Evolutionary conservation across 2,797 vertebrate species (phyloP).

Genomic region (Rhodeus uyekii): DNA sequence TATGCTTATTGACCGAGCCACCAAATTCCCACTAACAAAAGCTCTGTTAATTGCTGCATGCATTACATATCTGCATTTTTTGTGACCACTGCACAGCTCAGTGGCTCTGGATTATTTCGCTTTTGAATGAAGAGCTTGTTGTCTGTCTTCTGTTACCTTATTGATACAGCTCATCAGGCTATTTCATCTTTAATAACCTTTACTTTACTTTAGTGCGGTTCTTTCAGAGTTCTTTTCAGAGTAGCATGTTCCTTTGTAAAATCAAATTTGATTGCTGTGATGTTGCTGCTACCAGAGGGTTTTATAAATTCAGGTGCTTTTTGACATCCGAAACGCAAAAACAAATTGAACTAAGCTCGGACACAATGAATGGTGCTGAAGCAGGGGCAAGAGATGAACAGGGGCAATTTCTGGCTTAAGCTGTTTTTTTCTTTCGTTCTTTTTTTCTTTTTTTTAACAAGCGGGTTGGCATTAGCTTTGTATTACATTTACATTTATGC

Average conservation of each 20-base stretch:
- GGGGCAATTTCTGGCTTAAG: neutral
- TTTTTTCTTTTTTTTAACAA: too few relatives aligned
- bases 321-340: neutral
- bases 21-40: neutral
- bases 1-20: neutral
- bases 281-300: neutral
- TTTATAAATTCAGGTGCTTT: constrained; percentile 11
- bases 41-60: neutral
- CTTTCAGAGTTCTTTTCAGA: neutral
- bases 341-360: neutral
- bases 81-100: neutral
- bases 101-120: neutral
- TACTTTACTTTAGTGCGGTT: neutral
- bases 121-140: constrained; percentile 24
- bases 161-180: neutral
- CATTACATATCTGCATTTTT: neutral
- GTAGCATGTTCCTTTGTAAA: neutral
- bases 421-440: too few relatives aligned
- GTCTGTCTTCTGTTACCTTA: neutral
- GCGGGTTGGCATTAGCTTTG: too few relatives aligned
- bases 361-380: neutral
- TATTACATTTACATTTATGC: too few relatives aligned
- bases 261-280: neutral
- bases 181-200: constrained; percentile 14
- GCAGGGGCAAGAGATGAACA: neutral